Evolutionary conservation across 2,113 vertebrate species (phyloP).

Genomic region (Etheostoma cragini): DNA sequence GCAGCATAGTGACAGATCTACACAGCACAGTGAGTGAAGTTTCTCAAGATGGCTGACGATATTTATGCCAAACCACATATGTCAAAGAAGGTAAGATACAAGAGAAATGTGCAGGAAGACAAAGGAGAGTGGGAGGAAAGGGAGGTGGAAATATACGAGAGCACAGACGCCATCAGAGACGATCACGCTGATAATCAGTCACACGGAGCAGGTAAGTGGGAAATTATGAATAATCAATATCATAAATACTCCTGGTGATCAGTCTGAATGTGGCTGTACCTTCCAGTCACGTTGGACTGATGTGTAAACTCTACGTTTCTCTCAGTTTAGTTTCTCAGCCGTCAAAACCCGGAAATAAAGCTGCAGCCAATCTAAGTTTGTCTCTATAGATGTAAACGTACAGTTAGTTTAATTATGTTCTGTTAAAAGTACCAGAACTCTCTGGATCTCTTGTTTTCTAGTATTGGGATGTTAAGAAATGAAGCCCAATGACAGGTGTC

Average conservation of each 20-base stretch:
- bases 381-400: background rate
- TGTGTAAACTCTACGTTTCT: too few relatives aligned
- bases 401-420: too few relatives aligned
- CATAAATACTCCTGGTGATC: too few relatives aligned
- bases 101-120: background rate
- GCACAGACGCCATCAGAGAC: background rate
- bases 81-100: background rate
- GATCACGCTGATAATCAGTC: background rate
- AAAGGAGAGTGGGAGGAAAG: conserved; percentile 1
- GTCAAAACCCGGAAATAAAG: too few relatives aligned
- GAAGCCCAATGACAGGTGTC: too few relatives aligned
- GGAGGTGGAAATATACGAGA: conserved; percentile 19
- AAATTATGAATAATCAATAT: background rate
- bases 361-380: too few relatives aligned
- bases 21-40: background rate
- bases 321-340: too few relatives aligned
- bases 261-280: background rate
- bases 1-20: background rate
- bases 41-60: conserved; percentile 22
- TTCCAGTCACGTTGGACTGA: background rate
- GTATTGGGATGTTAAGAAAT: too few relatives aligned
- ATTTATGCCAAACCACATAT: conserved; percentile 3
- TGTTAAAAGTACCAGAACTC: background rate
- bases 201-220: background rate
- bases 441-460: background rate